These are phyloP conservation scores for Amphiprion percula DNA, from an alignment of 2,113 vertebrate species.

Conservation along the genomic window DNA sequence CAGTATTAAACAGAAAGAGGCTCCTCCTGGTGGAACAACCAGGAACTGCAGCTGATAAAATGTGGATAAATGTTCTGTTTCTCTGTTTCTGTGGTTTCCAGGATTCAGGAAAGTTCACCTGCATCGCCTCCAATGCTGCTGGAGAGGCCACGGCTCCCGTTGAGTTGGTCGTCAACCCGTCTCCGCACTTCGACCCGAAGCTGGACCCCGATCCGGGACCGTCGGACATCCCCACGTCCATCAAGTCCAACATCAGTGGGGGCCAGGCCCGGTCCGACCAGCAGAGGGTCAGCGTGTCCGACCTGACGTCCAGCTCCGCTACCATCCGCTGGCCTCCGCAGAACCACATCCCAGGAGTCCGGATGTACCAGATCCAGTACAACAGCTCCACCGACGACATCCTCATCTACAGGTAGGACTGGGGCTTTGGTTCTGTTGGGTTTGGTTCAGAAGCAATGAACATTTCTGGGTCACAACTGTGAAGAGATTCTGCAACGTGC, in stretches of 20 bases:
- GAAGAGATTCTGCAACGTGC: too few species aligned
- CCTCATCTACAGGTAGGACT: slow-evolving; percentile 86
- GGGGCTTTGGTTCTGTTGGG: rapidly evolving
- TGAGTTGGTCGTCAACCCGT: slow-evolving; percentile 86
- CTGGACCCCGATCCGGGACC: slow-evolving; percentile 85
- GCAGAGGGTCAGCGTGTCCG: slow-evolving; percentile 83
- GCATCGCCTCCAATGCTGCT: slow-evolving; percentile 87
- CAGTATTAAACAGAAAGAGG: too few species aligned
- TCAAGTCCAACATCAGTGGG: slow-evolving; percentile 85
- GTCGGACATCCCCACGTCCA: slow-evolving; percentile 88
- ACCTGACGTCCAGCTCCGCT: slow-evolving; percentile 80
- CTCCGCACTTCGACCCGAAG: slow-evolving; percentile 85
- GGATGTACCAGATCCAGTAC: slow-evolving; percentile 91
- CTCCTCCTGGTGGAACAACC: too few species aligned
- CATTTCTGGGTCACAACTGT: too few species aligned
- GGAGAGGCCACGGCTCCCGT: slow-evolving; percentile 86
- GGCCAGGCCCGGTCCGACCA: slow-evolving; percentile 78
- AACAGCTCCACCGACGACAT: slow-evolving; percentile 88
- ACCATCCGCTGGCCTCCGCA: slow-evolving; percentile 85
- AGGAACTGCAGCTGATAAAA: too few species aligned
- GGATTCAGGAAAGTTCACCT: slow-evolving; percentile 87
- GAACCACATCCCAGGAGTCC: slow-evolving; percentile 87
- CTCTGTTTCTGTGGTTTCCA: neutral
- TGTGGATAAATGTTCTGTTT: too few species aligned
- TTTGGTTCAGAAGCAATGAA: neutral